Evolutionary conservation across 2,888 invertebrate genomes (phyloP).

Genomic region (Scaeva pyrastri): DNA sequence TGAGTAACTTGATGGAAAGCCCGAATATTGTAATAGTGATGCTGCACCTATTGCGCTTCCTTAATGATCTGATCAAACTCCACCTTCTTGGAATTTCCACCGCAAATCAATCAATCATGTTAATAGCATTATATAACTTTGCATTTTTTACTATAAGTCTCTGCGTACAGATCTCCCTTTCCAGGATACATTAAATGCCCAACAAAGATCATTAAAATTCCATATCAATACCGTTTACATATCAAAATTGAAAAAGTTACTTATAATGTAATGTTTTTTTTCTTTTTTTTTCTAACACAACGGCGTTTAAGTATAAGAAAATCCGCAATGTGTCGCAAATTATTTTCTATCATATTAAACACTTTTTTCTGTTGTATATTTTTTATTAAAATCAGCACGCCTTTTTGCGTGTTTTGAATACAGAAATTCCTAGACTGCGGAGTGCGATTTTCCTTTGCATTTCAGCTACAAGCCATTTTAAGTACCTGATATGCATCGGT

Average conservation of each 20-base stretch:
- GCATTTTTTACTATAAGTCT: conserved; percentile 11
- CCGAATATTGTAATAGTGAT: conserved; percentile 21
- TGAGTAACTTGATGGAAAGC: background rate
- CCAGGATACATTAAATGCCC: conserved; percentile 35
- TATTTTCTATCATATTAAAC: conserved; percentile 38
- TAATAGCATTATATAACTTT: conserved; percentile 14
- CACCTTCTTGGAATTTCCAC: conserved; percentile 47
- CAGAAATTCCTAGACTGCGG: background rate
- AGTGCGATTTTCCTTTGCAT: conserved; percentile 14
- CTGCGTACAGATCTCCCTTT: conserved; percentile 17
- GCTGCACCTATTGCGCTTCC: conserved; percentile 23
- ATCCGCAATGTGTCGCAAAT: conserved; percentile 40
- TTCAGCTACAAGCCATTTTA: conserved; percentile 33
- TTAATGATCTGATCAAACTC: conserved; percentile 17
- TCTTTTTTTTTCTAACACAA: conserved; percentile 27
- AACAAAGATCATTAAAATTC: conserved; percentile 46
- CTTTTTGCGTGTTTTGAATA: conserved; percentile 49
- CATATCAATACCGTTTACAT: conserved; percentile 12
- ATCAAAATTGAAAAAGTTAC: conserved; percentile 16
- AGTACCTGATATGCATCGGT: conserved; percentile 45
- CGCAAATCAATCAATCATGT: conserved; percentile 14
- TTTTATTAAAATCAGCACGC: conserved; percentile 54
- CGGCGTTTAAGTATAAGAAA: conserved; percentile 23
- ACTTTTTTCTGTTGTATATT: conserved; percentile 10
- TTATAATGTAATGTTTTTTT: background rate